phyloP scores from a whole-genome alignment of 2,888 invertebrate genomes.

The Erebia palarica region DNA sequence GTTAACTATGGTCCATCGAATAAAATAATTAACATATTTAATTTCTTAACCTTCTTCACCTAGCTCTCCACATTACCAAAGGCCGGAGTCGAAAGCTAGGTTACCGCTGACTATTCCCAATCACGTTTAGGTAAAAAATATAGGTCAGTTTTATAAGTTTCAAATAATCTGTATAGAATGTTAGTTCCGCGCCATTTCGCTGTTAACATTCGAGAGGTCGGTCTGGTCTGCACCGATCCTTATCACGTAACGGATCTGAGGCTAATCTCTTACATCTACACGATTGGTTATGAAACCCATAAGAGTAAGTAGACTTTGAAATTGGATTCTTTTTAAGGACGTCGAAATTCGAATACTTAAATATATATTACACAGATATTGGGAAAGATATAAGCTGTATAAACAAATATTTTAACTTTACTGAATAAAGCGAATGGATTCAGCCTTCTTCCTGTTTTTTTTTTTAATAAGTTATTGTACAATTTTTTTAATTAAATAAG shows the following conservation, averaged over 20 bases:
- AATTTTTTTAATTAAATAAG: no score
- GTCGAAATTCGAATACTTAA: not conserved
- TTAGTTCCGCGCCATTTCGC: constrained; percentile 39
- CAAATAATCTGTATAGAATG: constrained; percentile 4
- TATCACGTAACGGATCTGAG: constrained; percentile 39
- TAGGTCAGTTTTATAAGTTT: not conserved
- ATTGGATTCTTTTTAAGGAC: constrained; percentile 19
- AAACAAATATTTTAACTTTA: constrained; percentile 6
- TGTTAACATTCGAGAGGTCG: constrained; percentile 37
- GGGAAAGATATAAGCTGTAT: constrained; percentile 9
- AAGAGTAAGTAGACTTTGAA: constrained; percentile 25
- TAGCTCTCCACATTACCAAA: no score
- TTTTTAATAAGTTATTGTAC: no score
- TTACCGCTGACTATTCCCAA: not conserved
- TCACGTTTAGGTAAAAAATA: constrained; percentile 3
- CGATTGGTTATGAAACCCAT: constrained; percentile 35
- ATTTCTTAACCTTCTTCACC: no score
- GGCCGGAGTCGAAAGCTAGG: no score
- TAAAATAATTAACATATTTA: no score
- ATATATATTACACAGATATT: not conserved
- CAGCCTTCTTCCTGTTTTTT: no score
- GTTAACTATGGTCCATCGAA: no score
- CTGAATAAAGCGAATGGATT: no score
- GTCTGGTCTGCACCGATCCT: constrained; percentile 33
- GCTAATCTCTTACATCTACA: constrained; percentile 36